Base-by-base conservation (phyloP, 2,888 invertebrate species). In the Tridacna crocea region DNA sequence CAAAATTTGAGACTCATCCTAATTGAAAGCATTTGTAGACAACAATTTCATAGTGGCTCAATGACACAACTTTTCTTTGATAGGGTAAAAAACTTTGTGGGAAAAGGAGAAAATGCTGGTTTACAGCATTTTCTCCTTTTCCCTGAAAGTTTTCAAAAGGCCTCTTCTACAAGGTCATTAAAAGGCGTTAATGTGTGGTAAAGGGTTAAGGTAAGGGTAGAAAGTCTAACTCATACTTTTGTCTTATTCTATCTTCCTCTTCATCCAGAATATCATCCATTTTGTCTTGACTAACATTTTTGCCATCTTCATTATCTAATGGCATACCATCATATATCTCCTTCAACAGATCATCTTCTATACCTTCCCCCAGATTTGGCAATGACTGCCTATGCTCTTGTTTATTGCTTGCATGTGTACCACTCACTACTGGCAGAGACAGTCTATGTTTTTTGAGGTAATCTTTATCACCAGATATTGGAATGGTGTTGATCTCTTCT, bases 391-490 rank as follows among this genome's bases (percentile, higher is more conserved):
- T 70, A 24, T 70, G 70, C 3, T 47, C 70, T 46, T 47, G 47
- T 51, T n/a, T 51, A 17, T 8, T 22, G 24, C 12, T 17, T 24
- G 70, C 48, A 48, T 51, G 17, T 12, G 51, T 51, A 24, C 51
- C 47, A 26, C 26, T 66, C 36, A 72, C 48, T 11, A 63, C 74
- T n/a, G 87, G 85, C 24, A 87, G 24, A 15, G 87, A 88, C 47
- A 87, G 74, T 47, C 89, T 75, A 36, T 85, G 82, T 60, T 81
- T 87, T 8, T 83, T 80, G 19, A 85, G 72, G 58, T 86, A 83
- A 19, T 86, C 83, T 26, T 79, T 76, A 48, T 85, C 82, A 1
- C 77, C 81, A 26, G 79, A 58, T 26, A 81, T 79, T 24, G 60
- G 73, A 26, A 84, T 77, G 19, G 84, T 88, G 51, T 87, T 84